Evolutionary conservation across 2,797 vertebrate species (phyloP), one percentile per base, ranked within the genome.

Genomic region (Tachyglossus aculeatus): DNA sequence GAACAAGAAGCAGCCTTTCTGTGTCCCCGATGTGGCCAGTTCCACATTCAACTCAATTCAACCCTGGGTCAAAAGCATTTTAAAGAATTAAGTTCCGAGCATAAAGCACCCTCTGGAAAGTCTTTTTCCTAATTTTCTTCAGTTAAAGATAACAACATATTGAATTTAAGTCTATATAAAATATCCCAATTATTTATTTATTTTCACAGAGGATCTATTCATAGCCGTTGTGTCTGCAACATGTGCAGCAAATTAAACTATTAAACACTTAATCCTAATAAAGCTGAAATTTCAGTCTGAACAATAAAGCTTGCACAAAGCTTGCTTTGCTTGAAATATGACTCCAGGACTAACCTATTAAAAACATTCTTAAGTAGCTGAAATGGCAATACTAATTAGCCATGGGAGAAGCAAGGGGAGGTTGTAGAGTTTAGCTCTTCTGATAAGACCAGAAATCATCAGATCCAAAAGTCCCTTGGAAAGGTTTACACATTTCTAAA

Each of bases 241-340:
- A 88, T 78, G 77, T 86, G 88, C 75, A 84, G 77, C 80, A 89
- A 89, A 91, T 89, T 83, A 89, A 83, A 85, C 78, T 81, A 89
- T 90, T 90, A 90, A 86, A 88, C 65, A 86, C 88, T 87, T 87
- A 89, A 93, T 90, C 86, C 89, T 77, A 88, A 89, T 81, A 86
- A 88, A 89, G 86, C 78, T 91, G 81, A 87, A 58, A 76, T 90
- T 87, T 83, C 86, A 86, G 76, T 43, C 84, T 58, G 70, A 82
- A 86, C 78, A 87, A 86, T 77, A 79, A 84, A 74, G 71, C 69
- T 77, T 73, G 59, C 69, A 80, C 50, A 73, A 78, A 73, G 67
- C 67, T 74, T 77, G 40, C 74, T 62, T 29, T 13, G 43, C 40
- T 69, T 82, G 65, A 83, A 83, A 87, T 21, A 39, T 18, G 63